A percentile compares a stretch with the other conserved stretches of the same genome.
Evolutionary conservation across 2,113 vertebrate genomes (phyloP).

Genomic region (Psophia crepitans): DNA sequence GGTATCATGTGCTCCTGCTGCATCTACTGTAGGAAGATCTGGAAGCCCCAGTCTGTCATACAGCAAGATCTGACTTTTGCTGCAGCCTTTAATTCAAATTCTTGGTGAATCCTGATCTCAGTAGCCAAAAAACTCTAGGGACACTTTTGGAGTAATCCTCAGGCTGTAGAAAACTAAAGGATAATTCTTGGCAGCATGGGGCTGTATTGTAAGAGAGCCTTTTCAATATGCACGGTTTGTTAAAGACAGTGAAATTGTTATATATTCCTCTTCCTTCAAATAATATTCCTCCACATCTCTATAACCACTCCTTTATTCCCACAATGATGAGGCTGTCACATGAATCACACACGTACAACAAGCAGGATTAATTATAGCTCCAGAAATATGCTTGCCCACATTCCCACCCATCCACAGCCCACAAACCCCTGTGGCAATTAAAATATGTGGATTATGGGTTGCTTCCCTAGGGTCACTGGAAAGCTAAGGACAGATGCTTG

Average conservation of each 20-base stretch:
- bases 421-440: slow-evolving; percentile 42
- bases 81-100: background rate
- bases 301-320: background rate
- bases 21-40: background rate
- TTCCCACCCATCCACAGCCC: slow-evolving; percentile 36
- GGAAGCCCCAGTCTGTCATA: background rate
- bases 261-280: background rate
- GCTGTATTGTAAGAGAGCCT: background rate
- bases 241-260: background rate
- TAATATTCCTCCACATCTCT: background rate
- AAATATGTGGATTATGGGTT: slow-evolving; percentile 36
- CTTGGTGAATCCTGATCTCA: background rate
- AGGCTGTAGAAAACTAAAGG: background rate
- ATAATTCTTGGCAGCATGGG: background rate
- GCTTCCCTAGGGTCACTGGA: slow-evolving; percentile 18
- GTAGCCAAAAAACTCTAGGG: background rate
- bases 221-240: background rate
- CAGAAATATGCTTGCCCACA: slow-evolving; percentile 9
- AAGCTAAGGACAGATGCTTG: slow-evolving; percentile 41
- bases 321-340: background rate
- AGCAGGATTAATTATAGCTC: slow-evolving; percentile 40
- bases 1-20: background rate
- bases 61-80: background rate
- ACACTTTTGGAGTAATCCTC: background rate
- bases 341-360: background rate